Base-by-base conservation (phyloP, 2,888 invertebrate genomes). In the Anorthoa munda region DNA sequence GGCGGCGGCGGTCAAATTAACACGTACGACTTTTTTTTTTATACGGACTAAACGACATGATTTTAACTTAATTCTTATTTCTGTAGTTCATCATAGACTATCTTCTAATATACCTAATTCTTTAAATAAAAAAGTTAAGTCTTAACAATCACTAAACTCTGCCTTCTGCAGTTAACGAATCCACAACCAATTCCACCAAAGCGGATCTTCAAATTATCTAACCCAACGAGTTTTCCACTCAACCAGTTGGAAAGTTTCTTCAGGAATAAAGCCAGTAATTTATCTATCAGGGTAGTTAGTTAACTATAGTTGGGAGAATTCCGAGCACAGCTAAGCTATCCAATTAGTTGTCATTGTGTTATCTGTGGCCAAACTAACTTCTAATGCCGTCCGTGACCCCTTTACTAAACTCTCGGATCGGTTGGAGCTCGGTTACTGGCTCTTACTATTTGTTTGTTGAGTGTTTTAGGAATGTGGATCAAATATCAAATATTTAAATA, bases 281-380 rank as follows among this genome's bases (percentile, higher is more conserved):
- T 63, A 82, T 77, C 83, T 79, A 77, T 79, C 75, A 76, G 71
- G 75, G 73, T 81, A 76, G 88, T 84, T 84, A 82, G 85, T 81
- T 82, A 64, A 72, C 64, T 74, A 53, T 80, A 80, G 80, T 80
- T 84, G 68, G 60, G 64, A 60, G 80, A 77, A 80, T 82, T 83
- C 79, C 68, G 69, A 83, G 77, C 81, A 77, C 87, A 86, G 85
- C 88, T 88, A 89, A 91, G 88, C 89, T 92, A 92, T 90, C 90
- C 89, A 91, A 91, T 93, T 90, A 92, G 73, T 73, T 67, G 75
- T 90, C 89, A 93, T 93, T 88, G 87, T 82, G 85, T 93, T 92
- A 92, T 79, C 86, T 84, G 81, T 60, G 75, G 80, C 77, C 86
- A 87, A 86, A 88, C 86, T 87, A 88, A 90, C 89, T 90, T 89